Conservation (phyloP, 1,140 invertebrate genomes). For the Charaxes varanes region DNA sequence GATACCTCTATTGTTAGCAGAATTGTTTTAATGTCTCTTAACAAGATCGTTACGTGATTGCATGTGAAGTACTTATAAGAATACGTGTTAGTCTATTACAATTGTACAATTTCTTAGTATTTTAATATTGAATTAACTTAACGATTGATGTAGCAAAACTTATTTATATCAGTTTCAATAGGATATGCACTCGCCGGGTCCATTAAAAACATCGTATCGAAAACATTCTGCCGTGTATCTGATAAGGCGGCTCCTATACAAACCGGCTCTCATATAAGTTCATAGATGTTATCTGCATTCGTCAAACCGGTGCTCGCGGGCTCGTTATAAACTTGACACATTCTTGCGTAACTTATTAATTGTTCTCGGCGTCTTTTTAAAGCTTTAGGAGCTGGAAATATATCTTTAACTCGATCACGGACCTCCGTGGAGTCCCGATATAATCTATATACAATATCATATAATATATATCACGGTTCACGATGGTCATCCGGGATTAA, state of each 20-base stretch:
- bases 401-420: constrained; percentile 4
- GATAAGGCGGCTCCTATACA: constrained; percentile 12
- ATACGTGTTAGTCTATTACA: not conserved
- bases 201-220: constrained; percentile 6
- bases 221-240: constrained; percentile 5
- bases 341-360: constrained; percentile 25
- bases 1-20: constrained; percentile 2
- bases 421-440: too few relatives aligned
- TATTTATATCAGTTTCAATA: too few relatives aligned
- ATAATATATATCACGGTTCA: too few relatives aligned
- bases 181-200: too few relatives aligned
- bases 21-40: not conserved
- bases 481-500: too few relatives aligned
- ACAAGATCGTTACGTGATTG: not conserved
- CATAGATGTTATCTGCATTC: constrained; percentile 23
- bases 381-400: constrained; percentile 1
- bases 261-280: constrained; percentile 19
- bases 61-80: not conserved
- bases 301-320: constrained; percentile 17
- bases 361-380: constrained; percentile 10
- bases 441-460: too few relatives aligned
- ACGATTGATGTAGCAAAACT: not conserved
- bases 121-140: not conserved
- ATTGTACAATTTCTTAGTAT: not conserved
- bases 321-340: constrained; percentile 22